Percentiles rank a stretch among this genome's conserved stretches.
Conservation (phyloP, 2,113 vertebrate species). For the Platysteira castanea region DNA sequence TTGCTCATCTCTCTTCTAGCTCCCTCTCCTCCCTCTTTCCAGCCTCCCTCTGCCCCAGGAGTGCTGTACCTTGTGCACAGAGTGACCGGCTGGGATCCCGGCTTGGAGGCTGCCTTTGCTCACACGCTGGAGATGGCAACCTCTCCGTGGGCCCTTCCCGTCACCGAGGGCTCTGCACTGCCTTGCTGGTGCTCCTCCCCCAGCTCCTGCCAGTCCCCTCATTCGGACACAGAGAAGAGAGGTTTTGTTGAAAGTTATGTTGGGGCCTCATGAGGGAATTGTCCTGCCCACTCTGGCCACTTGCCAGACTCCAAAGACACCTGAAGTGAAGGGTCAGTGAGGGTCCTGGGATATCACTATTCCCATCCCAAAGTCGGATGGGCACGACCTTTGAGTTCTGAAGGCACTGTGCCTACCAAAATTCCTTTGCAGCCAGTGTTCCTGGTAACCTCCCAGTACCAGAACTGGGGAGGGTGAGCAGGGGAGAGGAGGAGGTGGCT, state of each 20-base stretch:
- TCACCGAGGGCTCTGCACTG: not conserved
- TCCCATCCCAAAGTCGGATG: not conserved
- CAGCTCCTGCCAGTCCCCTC: not conserved
- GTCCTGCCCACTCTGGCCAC: conserved; percentile 39
- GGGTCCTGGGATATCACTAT: not conserved
- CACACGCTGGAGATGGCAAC: not conserved
- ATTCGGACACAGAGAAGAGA: not conserved
- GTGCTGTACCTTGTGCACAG: not conserved
- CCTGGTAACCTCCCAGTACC: not conserved
- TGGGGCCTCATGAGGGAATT: not conserved
- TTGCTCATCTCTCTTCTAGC: not conserved
- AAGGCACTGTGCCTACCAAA: not conserved
- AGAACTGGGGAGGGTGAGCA: not conserved
- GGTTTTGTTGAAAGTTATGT: not conserved
- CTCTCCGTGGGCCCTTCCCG: not conserved
- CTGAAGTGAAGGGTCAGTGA: not conserved
- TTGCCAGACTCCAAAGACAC: not conserved
- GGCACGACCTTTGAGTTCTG: not conserved
- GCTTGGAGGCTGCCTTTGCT: not conserved
- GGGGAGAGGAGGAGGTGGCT: not conserved
- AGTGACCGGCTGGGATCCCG: not conserved
- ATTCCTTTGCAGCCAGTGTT: not conserved
- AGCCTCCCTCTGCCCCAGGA: not conserved
- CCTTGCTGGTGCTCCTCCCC: not conserved
- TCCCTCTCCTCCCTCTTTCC: not conserved